A percentile compares a stretch with the other conserved stretches of the same genome.
Conservation (phyloP, 2,797 vertebrate species). For the Sarcoramphus papa region DNA sequence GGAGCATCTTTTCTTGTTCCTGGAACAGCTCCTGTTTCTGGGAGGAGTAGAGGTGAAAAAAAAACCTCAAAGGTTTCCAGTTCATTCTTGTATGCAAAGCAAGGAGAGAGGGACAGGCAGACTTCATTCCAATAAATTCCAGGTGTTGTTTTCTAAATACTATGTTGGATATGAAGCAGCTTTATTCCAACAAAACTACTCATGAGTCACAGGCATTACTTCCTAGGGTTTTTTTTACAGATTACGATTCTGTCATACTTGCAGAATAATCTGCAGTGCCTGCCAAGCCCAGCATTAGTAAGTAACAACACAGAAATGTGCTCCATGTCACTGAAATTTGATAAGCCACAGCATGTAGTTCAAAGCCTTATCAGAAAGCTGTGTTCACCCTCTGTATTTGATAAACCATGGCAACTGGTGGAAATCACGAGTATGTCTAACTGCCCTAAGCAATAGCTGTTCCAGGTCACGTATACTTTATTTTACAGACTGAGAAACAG, state of each 20-base stretch:
- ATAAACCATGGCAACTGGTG: not conserved
- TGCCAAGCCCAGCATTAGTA: not conserved
- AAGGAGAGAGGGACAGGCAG: not conserved
- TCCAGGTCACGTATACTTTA: not conserved
- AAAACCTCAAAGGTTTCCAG: not conserved
- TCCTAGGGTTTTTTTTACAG: not conserved
- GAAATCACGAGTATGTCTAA: rapidly evolving
- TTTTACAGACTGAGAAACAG: not conserved
- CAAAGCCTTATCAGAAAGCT: not conserved
- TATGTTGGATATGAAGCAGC: not conserved
- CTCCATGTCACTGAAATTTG: not conserved
- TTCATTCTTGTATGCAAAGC: not conserved
- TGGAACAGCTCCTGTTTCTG: not conserved
- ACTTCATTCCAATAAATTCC: not conserved
- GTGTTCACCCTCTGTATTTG: not conserved
- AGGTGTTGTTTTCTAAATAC: not conserved
- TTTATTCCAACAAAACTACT: not conserved
- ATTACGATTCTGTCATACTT: not conserved
- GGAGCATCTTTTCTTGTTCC: not conserved
- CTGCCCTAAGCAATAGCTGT: not conserved
- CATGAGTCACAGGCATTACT: not conserved
- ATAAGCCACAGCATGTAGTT: not conserved
- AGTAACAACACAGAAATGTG: not conserved
- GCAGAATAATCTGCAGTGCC: not conserved
- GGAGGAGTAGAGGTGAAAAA: not conserved